phyloP scores from a whole-genome alignment of 30 jellyfish, hydroid and myxozoan species.

The Aurelia sp. region DNA sequence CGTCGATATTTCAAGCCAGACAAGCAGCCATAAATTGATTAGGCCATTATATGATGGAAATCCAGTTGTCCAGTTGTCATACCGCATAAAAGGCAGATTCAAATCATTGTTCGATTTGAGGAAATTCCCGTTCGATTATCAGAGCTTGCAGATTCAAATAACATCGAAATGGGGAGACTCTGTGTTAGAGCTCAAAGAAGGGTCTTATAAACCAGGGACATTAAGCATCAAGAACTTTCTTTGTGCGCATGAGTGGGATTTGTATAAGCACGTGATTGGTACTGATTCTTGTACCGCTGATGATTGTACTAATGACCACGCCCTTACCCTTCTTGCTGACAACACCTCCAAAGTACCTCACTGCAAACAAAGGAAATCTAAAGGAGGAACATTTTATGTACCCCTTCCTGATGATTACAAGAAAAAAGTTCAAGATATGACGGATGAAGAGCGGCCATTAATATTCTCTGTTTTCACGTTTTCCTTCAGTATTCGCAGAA shows the following conservation, averaged over 20 bases:
- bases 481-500: slow-evolving; percentile 77
- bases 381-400: neutral
- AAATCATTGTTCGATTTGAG: slow-evolving; percentile 77
- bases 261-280: slow-evolving; percentile 68
- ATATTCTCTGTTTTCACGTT: slow-evolving; percentile 61
- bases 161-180: slow-evolving; percentile 84
- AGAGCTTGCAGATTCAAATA: slow-evolving; percentile 66
- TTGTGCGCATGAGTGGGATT: slow-evolving; percentile 77
- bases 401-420: neutral
- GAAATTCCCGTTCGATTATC: slow-evolving; percentile 83
- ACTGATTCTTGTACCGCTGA: slow-evolving; percentile 54
- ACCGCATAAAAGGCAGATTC: slow-evolving; percentile 83
- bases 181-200: slow-evolving; percentile 67
- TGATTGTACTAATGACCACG: slow-evolving; percentile 59
- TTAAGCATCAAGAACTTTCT: slow-evolving; percentile 46
- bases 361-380: slow-evolving; percentile 13
- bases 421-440: slow-evolving; percentile 20
- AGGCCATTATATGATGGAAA: slow-evolving; percentile 58
- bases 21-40: slow-evolving; percentile 35
- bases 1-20: slow-evolving; percentile 57
- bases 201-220: slow-evolving; percentile 39
- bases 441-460: slow-evolving; percentile 51
- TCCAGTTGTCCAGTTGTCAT: slow-evolving; percentile 78
- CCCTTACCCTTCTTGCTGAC: neutral
- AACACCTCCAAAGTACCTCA: slow-evolving; percentile 20